phyloP scores from a whole-genome alignment of 2,113 vertebrate species.

The Austrofundulus limnaeus region DNA sequence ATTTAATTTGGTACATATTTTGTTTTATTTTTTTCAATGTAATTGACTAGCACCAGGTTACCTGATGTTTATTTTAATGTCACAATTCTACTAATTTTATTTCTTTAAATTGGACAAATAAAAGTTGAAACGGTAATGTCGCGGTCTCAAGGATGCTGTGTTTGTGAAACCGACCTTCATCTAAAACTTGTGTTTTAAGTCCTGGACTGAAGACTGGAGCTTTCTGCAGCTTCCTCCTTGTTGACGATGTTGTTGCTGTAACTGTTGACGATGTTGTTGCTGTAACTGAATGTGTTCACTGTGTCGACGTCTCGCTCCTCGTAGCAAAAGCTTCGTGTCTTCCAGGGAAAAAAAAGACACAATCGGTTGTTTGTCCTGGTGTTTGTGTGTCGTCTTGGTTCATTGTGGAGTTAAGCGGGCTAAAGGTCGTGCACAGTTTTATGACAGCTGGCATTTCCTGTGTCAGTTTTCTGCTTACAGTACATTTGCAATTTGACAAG shows the following conservation, averaged over 20 bases:
- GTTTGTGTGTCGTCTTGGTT: constrained; percentile 47
- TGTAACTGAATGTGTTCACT: constrained; percentile 53
- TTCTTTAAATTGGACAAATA: too few relatives aligned
- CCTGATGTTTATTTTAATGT: too few relatives aligned
- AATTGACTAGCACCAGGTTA: too few relatives aligned
- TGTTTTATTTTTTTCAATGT: too few relatives aligned
- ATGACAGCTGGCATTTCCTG: constrained; percentile 38
- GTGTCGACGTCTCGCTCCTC: constrained; percentile 46
- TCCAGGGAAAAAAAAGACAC: constrained; percentile 40
- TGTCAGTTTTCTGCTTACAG: constrained; percentile 21
- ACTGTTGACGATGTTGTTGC: constrained; percentile 49
- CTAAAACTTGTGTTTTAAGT: too few relatives aligned
- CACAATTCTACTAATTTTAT: too few relatives aligned
- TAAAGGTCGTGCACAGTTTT: constrained; percentile 59
- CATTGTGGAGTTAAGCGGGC: constrained; percentile 55
- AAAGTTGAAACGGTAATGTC: too few relatives aligned
- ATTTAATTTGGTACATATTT: too few relatives aligned
- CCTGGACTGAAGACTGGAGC: neutral
- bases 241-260: constrained; percentile 60
- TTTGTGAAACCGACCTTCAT: too few relatives aligned
- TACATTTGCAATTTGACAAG: neutral
- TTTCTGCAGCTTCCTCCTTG: neutral
- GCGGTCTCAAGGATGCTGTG: too few relatives aligned
- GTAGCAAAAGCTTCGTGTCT: constrained; percentile 66
- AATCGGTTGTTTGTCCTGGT: constrained; percentile 64